Evolutionary conservation across 2,797 vertebrate species (phyloP), one percentile per base, ranked within the genome.

Genomic region (Scyliorhinus canicula): DNA sequence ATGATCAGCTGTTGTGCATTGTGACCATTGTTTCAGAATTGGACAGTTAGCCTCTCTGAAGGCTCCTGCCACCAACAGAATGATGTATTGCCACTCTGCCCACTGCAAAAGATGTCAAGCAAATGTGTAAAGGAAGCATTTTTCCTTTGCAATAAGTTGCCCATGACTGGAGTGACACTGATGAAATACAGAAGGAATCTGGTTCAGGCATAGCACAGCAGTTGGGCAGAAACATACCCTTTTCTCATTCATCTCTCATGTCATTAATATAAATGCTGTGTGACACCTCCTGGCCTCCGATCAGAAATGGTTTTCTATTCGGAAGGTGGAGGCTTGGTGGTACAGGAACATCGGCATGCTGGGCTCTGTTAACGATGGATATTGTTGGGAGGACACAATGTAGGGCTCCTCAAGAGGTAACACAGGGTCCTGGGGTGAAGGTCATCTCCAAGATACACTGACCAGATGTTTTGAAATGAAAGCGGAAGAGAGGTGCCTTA

Each of bases 1-100:
- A 97, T 96, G 97, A 96, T 97, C 98, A 97, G 98, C 98, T 98
- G 98, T 98, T 98, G 98, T 97, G 96, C 97, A 98, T 98, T 98
- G 97, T 97, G 97, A 97, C 97, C 96, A 98, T 98, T 98, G 97
- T 98, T 97, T 96, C 96, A 96, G 96, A 97, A 97, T 97, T 95
- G 97, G 97, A 97, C 97, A 97, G 63, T 50, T 65, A 50, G 98
- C 98, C 98, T 97, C 98, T 97, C 97, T 98, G 98, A 97, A 97
- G 97, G 97, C n/a, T n/a, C n/a, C n/a, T n/a, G n/a, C n/a, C 97
- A 97, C 97, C 98, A 97, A 98, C 97, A 98, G 97, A 97, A 97
- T 98, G 97, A 97, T 98, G 97, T 98, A 96, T 98, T 97, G 97
- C 97, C 95, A 95, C 95, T 96, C 67, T 96, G 96, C 96, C 97